A percentile compares a stretch with the other conserved stretches of the same genome.
phyloP scores from a whole-genome alignment of 2,797 vertebrate genomes.

The Oreortyx pictus region DNA sequence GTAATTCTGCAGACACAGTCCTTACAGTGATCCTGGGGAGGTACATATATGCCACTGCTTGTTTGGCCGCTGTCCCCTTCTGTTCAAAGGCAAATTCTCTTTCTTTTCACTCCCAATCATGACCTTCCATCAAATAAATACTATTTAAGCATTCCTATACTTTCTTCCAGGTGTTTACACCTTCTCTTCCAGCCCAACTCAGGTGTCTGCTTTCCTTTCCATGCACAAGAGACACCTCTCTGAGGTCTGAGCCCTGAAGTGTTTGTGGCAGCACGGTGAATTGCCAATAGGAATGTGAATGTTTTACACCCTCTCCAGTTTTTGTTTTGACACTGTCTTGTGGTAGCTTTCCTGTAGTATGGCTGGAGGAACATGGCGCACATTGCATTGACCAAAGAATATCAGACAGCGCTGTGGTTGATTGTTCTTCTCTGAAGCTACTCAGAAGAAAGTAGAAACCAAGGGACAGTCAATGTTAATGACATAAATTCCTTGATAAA shows the following conservation, averaged over 20 bases:
- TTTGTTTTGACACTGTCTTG: not conserved
- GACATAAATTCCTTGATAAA: not conserved
- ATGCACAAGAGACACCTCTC: not conserved
- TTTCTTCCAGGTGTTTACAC: not conserved
- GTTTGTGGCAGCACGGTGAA: fast-evolving
- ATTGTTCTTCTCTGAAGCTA: not conserved
- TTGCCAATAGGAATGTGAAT: not conserved
- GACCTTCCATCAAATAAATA: not conserved
- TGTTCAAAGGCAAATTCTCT: conserved; percentile 19
- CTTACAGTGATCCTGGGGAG: not conserved
- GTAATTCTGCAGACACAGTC: not conserved
- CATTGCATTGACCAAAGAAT: not conserved
- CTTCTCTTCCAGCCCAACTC: not conserved
- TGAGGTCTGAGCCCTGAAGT: not conserved
- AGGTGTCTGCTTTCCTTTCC: not conserved
- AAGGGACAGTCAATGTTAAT: not conserved
- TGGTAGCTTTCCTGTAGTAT: not conserved
- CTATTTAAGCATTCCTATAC: not conserved
- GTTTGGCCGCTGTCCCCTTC: conserved; percentile 43
- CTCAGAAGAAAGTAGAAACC: not conserved
- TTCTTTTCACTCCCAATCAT: not conserved
- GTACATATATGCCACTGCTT: not conserved
- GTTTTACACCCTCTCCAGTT: not conserved
- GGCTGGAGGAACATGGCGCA: not conserved
- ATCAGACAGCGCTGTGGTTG: fast-evolving